Conservation (phyloP, 1,140 invertebrate species). For the Drosophila baimaii region DNA sequence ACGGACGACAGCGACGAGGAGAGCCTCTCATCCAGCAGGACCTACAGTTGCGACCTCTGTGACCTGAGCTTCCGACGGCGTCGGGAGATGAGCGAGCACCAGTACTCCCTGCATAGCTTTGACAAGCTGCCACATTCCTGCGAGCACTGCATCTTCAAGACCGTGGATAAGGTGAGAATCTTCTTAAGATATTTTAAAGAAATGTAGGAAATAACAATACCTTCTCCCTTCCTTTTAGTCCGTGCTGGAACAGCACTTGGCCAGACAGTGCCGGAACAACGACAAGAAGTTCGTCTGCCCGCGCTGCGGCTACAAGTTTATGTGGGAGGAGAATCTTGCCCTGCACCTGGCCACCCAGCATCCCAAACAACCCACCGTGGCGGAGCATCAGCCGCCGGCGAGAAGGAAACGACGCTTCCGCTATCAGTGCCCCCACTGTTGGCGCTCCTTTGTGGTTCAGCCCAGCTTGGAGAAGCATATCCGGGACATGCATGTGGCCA, state of each 20-base stretch:
- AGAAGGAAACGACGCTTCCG: constrained; percentile 63
- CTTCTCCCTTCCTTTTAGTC: background rate
- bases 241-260: constrained; percentile 55
- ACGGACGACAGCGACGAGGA: constrained; percentile 75
- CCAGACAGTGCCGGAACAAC: constrained; percentile 56
- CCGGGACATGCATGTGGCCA: constrained; percentile 69
- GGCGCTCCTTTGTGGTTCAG: constrained; percentile 69
- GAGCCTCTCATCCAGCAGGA: background rate
- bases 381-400: constrained; percentile 17
- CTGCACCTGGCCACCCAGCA: constrained; percentile 59
- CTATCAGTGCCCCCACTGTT: constrained; percentile 71
- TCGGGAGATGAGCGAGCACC: constrained; percentile 66
- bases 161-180: constrained; percentile 50
- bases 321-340: constrained; percentile 65
- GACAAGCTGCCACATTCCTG: constrained; percentile 66
- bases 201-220: too few relatives aligned
- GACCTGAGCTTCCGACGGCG: constrained; percentile 55
- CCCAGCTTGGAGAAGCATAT: constrained; percentile 71
- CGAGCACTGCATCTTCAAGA: constrained; percentile 65
- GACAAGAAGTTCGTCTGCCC: constrained; percentile 63
- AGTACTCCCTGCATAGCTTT: constrained; percentile 66
- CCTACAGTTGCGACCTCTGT: constrained; percentile 62
- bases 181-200: too few relatives aligned
- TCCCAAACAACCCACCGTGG: constrained; percentile 34
- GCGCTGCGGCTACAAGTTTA: constrained; percentile 67